Base-by-base conservation (phyloP, 2,797 vertebrate species). In the Rhynchonycteris naso region DNA sequence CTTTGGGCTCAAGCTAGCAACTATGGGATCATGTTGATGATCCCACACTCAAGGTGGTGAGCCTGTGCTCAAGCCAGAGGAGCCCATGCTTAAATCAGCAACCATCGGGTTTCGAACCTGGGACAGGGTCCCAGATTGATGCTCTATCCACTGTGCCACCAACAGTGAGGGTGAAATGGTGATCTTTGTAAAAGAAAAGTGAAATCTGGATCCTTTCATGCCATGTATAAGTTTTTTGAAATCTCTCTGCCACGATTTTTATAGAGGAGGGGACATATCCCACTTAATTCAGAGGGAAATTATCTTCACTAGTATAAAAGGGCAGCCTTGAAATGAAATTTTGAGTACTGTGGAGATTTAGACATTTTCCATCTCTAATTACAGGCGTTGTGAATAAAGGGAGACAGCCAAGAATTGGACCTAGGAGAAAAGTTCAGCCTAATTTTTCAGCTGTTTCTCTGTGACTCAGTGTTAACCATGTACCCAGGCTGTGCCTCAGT, bases 201-300 rank as follows among this genome's bases (percentile, higher is more conserved):
- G 35, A 88, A 94, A 61, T 84, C 59, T 83, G 81, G 43, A 52
- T 35, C 22, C 4, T 92, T 94, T 88, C 24, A 83, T 95, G 54
- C 35, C n/a, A 59, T 19, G 5, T 65, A 3, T 38, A 91, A 71
- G 8, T 75, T 87, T 63, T 69, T 65, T 69, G n/a, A 90, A 52
- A 18, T 90, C 85, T 86, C 21, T 88, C 66, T 89, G 26, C 68
- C 43, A 76, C 24, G 47, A 10, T 4, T 93, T 35, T 18, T 66
- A 47, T 54, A 35, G 6, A 66, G 11, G 26, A 43, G 21, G 21
- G 82, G 21, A 81, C 16, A 54, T 24, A 58, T 2, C 50, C 19
- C 38, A 87, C 52, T 71, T 75, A 83, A 85, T 84, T 95, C 16
- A 72, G n/a, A 61, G 14, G 43, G 81, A 81, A 76, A 12, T 7